phyloP scores from a whole-genome alignment of 2,888 invertebrate genomes.

The Tetheella fluctuosa region DNA sequence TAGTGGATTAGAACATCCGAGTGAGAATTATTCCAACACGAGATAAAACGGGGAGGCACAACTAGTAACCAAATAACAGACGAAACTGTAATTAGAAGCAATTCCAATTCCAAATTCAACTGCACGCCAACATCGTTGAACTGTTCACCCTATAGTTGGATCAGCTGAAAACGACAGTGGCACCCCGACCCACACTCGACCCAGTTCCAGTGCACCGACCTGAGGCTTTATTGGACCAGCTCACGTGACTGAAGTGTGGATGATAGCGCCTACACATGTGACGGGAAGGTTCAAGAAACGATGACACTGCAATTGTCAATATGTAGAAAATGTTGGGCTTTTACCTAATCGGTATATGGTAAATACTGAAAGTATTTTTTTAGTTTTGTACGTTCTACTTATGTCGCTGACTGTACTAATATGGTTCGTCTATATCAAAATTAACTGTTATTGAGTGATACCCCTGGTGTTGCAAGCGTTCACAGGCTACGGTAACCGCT shows the following conservation, averaged over 20 bases:
- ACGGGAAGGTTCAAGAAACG: neutral
- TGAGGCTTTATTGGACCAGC: conserved; percentile 48
- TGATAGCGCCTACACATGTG: conserved; percentile 18
- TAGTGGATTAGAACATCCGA: too few relatives aligned
- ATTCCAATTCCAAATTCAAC: conserved; percentile 10
- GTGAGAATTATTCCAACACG: too few relatives aligned
- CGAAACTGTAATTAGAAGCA: conserved; percentile 2
- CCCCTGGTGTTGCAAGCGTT: too few relatives aligned
- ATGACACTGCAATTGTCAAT: conserved; percentile 3
- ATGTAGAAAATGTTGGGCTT: neutral
- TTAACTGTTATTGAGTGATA: too few relatives aligned
- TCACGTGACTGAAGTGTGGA: conserved; percentile 45
- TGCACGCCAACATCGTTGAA: neutral
- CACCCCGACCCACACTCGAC: conserved; percentile 44
- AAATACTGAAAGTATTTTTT: too few relatives aligned
- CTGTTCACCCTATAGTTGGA: conserved; percentile 2
- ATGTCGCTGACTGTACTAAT: too few relatives aligned
- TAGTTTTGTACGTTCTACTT: too few relatives aligned
- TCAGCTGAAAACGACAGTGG: conserved; percentile 17
- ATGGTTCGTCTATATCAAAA: too few relatives aligned
- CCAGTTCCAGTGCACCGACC: conserved; percentile 64
- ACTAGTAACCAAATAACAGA: neutral
- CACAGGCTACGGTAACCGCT: too few relatives aligned
- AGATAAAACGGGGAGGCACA: neutral
- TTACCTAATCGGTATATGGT: too few relatives aligned